These are phyloP conservation scores for Ectemnius lituratus DNA, from an alignment of 2,888 invertebrate species.

Conservation along the genomic window DNA sequence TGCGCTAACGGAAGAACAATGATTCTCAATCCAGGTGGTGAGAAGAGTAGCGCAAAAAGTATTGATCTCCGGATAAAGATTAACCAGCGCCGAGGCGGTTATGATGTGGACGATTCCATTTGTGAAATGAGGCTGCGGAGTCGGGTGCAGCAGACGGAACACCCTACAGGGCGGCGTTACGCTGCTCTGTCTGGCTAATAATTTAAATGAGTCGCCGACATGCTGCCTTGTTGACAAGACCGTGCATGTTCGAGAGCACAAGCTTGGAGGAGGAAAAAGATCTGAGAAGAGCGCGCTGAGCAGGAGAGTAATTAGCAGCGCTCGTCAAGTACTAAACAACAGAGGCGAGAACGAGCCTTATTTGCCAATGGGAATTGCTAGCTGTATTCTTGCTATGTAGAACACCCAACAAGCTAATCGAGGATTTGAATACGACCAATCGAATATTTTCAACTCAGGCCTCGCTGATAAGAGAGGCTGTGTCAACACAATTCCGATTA, in stretches of 20 bases:
- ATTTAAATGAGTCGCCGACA: constrained; percentile 36
- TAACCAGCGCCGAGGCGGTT: too few species aligned
- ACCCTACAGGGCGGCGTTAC: neutral
- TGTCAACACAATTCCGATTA: neutral
- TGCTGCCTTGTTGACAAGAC: constrained; percentile 21
- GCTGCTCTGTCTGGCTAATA: constrained; percentile 14
- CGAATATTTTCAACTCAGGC: too few species aligned
- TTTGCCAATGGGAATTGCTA: too few species aligned
- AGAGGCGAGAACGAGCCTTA: neutral
- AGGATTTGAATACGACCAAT: too few species aligned
- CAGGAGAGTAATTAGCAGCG: constrained; percentile 39
- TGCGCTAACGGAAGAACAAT: too few species aligned
- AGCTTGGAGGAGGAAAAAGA: neutral
- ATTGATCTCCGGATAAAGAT: too few species aligned
- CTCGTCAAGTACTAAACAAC: neutral
- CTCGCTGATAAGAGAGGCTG: too few species aligned
- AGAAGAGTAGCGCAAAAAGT: too few species aligned
- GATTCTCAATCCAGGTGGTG: too few species aligned
- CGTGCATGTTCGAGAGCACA: neutral
- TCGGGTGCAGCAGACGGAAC: neutral
- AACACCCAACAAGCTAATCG: too few species aligned
- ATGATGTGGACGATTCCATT: neutral
- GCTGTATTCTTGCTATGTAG: too few species aligned
- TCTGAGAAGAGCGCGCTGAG: constrained; percentile 16
- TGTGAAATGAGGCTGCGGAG: neutral